Conservation (phyloP, 2,113 vertebrate species). For the Pygoscelis adeliae region DNA sequence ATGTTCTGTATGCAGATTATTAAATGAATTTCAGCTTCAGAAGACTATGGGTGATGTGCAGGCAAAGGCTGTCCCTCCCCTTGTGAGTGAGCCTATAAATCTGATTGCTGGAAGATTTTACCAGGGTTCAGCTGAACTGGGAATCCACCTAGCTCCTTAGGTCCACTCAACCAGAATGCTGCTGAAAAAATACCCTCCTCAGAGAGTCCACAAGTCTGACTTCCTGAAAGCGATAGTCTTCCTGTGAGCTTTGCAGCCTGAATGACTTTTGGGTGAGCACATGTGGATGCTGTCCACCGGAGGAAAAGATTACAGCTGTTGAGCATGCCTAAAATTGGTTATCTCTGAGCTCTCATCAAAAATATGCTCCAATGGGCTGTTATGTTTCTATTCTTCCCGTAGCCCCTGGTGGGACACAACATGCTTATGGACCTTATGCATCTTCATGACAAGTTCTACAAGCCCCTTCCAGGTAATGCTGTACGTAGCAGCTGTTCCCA, state of each 20-base stretch:
- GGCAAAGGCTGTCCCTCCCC: background rate
- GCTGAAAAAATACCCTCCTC: background rate
- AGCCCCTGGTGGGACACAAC: slow-evolving; percentile 81
- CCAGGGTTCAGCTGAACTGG: background rate
- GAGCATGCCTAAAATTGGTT: background rate
- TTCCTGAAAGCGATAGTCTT: background rate
- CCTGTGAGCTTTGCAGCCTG: background rate
- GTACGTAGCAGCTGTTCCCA: background rate
- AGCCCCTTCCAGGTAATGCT: slow-evolving; percentile 76
- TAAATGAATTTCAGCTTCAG: background rate
- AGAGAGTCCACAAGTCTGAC: background rate
- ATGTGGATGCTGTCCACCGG: background rate
- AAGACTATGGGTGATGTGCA: background rate
- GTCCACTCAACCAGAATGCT: background rate
- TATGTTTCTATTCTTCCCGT: background rate
- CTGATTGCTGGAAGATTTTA: background rate
- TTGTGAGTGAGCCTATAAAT: background rate
- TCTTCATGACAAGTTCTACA: slow-evolving; percentile 80
- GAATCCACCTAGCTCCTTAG: background rate
- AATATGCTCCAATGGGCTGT: background rate
- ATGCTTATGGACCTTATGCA: slow-evolving; percentile 80
- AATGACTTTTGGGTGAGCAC: background rate
- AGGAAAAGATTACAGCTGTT: background rate
- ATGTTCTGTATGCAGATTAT: background rate
- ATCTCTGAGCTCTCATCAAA: background rate